Evolutionary conservation across 2,113 vertebrate species (phyloP).

Genomic region (western clawed frog (Xenopus tropicalis)): UCB_Xtro_10.0 CM004450.2:76670501-76671000

Average conservation of each 20-base stretch:
- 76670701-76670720: neutral
- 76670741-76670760: slow-evolving; percentile 1
- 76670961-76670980: no score
- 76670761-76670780: slow-evolving; percentile 4
- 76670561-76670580: neutral
- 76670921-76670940: no score
- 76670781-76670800: neutral
- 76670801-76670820: no score
- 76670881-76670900: no score
- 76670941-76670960: no score
- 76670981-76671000: no score
- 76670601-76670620: slow-evolving; percentile 12
- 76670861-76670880: no score
- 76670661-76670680: slow-evolving; percentile 19
- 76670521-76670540: slow-evolving; percentile 13
- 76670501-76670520: neutral
- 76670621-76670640: neutral
- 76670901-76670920: no score
- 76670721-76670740: slow-evolving; percentile 17
- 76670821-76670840: no score
- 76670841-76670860: no score
- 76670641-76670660: neutral
- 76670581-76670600: slow-evolving; percentile 6
- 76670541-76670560: slow-evolving; percentile 1
- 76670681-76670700: slow-evolving; percentile 12